Evolutionary conservation across 2,113 vertebrate genomes (phyloP).

Genomic region (Cynocephalus volans): DNA sequence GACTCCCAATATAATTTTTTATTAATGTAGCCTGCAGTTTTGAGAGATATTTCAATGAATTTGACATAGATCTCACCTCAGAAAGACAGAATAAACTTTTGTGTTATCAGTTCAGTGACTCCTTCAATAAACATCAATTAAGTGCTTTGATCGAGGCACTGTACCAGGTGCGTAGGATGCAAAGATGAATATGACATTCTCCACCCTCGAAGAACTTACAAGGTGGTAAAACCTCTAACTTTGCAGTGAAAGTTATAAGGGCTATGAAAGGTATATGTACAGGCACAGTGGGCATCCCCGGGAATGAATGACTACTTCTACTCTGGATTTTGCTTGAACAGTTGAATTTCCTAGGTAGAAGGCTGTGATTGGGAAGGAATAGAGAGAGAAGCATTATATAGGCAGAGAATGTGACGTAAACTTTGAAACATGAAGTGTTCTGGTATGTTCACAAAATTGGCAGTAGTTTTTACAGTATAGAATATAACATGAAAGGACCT

Average conservation of each 20-base stretch:
- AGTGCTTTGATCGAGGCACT: not conserved
- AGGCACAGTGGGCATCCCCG: not conserved
- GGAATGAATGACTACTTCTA: not conserved
- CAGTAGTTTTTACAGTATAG: not conserved
- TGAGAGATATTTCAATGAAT: not conserved
- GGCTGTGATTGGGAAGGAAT: not conserved
- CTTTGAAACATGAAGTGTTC: not conserved
- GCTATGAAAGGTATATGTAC: not conserved
- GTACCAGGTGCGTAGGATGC: not conserved
- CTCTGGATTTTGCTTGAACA: not conserved
- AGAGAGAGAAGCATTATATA: not conserved
- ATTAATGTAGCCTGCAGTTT: not conserved
- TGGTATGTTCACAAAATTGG: not conserved
- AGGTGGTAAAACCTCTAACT: not conserved
- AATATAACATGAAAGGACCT: not conserved
- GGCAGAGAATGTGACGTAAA: not conserved
- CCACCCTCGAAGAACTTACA: not conserved
- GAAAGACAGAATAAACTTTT: slow-evolving; percentile 20
- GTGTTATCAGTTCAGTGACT: not conserved
- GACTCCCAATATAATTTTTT: not conserved
- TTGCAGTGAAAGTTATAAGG: not conserved
- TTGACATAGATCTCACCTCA: slow-evolving; percentile 4
- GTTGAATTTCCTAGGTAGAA: not conserved
- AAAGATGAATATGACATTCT: not conserved
- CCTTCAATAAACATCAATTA: not conserved